A percentile compares a stretch with the other conserved stretches of the same genome.
phyloP scores from a whole-genome alignment of 2,888 invertebrate genomes.

The Pasiphila rectangulata region DNA sequence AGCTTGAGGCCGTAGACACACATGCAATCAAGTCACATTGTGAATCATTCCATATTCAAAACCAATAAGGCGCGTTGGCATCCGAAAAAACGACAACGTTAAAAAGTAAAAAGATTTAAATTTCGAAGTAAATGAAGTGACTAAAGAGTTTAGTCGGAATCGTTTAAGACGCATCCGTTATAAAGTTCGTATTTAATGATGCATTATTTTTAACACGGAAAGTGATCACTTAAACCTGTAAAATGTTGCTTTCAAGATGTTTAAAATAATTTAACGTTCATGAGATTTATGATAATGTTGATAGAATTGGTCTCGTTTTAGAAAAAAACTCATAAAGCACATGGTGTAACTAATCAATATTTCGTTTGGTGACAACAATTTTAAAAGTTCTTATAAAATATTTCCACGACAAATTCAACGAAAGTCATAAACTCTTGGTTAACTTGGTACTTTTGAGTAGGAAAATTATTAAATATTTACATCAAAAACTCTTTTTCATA shows the following conservation, averaged over 20 bases:
- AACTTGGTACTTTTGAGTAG: too few species aligned
- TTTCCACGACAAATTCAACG: too few species aligned
- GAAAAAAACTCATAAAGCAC: too few species aligned
- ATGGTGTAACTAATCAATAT: too few species aligned
- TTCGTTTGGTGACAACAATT: neutral
- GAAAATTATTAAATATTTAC: neutral
- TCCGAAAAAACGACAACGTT: slow-evolving; percentile 33
- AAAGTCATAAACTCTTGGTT: too few species aligned
- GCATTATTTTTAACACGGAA: slow-evolving; percentile 38
- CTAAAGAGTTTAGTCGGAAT: slow-evolving; percentile 52
- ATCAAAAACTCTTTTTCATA: neutral
- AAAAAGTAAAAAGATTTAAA: slow-evolving; percentile 21
- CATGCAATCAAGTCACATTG: slow-evolving; percentile 47
- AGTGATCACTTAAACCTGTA: slow-evolving; percentile 34
- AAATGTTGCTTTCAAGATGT: slow-evolving; percentile 41
- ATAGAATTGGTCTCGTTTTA: slow-evolving; percentile 28
- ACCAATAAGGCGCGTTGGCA: slow-evolving; percentile 49
- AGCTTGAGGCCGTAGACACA: slow-evolving; percentile 43
- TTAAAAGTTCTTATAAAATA: neutral
- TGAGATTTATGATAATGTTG: slow-evolving; percentile 35
- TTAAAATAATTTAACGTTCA: slow-evolving; percentile 40
- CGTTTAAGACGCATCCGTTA: slow-evolving; percentile 38
- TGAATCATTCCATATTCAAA: slow-evolving; percentile 56
- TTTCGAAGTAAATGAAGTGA: slow-evolving; percentile 58
- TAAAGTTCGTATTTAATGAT: slow-evolving; percentile 29